These are phyloP conservation scores for Margarornis squamiger DNA, from an alignment of 2,797 vertebrate species.

Conservation along the genomic window DNA sequence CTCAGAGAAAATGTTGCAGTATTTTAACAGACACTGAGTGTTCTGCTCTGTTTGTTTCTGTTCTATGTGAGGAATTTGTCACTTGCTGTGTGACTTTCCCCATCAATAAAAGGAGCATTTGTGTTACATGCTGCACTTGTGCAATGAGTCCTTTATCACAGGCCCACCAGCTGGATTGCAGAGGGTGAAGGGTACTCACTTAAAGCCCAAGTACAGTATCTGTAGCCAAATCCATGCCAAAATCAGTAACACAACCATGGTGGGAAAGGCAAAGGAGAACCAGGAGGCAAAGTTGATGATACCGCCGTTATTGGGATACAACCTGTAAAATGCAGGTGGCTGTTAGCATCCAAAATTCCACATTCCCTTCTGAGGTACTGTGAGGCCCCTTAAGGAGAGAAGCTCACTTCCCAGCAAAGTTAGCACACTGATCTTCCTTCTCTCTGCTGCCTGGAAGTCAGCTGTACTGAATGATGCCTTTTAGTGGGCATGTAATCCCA, in stretches of 20 bases:
- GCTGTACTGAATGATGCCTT: not conserved
- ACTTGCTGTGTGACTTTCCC: not conserved
- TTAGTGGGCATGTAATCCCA: not conserved
- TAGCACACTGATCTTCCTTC: not conserved
- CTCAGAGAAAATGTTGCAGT: not conserved
- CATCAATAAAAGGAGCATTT: not conserved
- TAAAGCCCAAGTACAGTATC: constrained; percentile 85
- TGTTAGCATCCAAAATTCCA: not conserved
- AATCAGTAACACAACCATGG: constrained; percentile 82
- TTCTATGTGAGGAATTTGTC: not conserved
- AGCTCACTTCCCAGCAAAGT: not conserved
- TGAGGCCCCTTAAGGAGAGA: not conserved
- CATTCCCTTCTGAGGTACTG: not conserved
- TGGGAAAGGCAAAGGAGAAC: constrained; percentile 91
- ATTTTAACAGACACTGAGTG: not conserved
- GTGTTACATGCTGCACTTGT: too few species aligned
- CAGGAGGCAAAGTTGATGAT: constrained; percentile 93
- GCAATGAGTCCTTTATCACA: not conserved
- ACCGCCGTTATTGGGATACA: constrained; percentile 77
- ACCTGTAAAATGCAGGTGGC: constrained; percentile 65
- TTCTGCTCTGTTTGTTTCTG: not conserved
- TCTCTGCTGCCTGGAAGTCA: not conserved
- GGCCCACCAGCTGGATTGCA: not conserved
- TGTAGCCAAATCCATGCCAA: constrained; percentile 90
- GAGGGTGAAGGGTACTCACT: constrained; percentile 80